phyloP scores from a whole-genome alignment of 2,888 invertebrate species.

The Seira sanloemensis region DNA sequence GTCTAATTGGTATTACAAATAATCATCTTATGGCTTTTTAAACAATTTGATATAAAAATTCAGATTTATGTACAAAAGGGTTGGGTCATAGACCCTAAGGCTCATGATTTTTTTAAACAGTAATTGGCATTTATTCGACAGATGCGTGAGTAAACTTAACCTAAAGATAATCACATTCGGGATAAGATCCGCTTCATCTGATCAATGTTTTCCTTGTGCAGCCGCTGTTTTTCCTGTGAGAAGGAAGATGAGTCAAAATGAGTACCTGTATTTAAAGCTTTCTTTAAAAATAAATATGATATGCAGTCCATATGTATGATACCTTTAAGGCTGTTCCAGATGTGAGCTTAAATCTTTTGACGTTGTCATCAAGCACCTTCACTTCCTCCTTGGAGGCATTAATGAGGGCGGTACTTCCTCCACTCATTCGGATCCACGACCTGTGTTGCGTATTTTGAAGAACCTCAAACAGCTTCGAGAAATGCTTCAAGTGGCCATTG shows the following conservation, averaged over 20 bases:
- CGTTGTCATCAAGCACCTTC: neutral
- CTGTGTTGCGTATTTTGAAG: neutral
- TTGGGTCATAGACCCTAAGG: too few species aligned
- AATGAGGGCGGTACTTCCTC: neutral
- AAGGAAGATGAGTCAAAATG: neutral
- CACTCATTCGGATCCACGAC: neutral
- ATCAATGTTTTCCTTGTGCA: neutral
- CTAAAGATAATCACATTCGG: neutral
- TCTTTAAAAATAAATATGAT: neutral
- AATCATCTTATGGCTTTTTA: too few species aligned
- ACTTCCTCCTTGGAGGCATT: neutral
- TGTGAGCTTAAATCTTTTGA: neutral
- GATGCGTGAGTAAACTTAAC: neutral
- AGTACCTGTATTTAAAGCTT: neutral
- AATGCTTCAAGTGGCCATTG: neutral
- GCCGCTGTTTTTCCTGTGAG: neutral
- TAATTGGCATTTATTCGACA: too few species aligned
- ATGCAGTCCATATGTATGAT: neutral
- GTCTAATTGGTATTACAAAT: too few species aligned
- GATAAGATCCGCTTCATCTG: neutral
- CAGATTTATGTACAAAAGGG: too few species aligned
- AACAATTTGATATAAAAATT: too few species aligned
- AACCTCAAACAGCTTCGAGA: slow-evolving; percentile 9
- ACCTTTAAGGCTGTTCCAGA: neutral
- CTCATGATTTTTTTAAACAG: too few species aligned